Evolutionary conservation across 2,888 invertebrate genomes (phyloP).

Genomic region (Vesta saturnalis): DNA sequence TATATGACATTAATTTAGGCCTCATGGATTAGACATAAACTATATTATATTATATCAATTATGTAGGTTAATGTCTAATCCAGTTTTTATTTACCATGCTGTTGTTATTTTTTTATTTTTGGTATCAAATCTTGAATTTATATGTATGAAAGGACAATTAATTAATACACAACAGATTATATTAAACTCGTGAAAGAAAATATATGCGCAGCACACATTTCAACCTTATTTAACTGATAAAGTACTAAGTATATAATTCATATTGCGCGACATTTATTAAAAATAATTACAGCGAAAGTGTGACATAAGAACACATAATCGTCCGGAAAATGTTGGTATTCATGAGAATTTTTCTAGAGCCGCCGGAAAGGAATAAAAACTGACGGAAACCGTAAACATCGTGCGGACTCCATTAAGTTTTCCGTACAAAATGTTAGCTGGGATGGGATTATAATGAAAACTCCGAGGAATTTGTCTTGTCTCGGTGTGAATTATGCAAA

Average conservation of each 20-base stretch:
- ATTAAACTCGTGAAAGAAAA: no score
- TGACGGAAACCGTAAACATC: slow-evolving; percentile 55
- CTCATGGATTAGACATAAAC: no score
- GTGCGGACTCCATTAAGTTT: slow-evolving; percentile 56
- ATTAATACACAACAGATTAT: no score
- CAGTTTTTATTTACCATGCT: no score
- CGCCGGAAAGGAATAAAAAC: slow-evolving; percentile 49
- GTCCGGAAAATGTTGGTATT: slow-evolving; percentile 36
- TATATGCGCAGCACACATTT: no score
- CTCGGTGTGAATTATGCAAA: slow-evolving; percentile 60
- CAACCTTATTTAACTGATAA: neutral
- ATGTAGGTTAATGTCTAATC: no score
- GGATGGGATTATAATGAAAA: slow-evolving; percentile 59
- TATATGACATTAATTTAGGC: no score
- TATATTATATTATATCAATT: no score
- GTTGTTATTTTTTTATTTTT: no score
- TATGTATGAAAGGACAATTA: no score
- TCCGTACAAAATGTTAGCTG: slow-evolving; percentile 52
- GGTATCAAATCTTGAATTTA: no score
- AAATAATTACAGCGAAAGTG: slow-evolving; percentile 31
- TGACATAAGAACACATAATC: slow-evolving; percentile 32
- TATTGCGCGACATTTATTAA: slow-evolving; percentile 14
- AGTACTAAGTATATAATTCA: neutral
- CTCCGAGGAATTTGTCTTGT: slow-evolving; percentile 60
- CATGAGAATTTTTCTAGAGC: slow-evolving; percentile 36